Base-by-base conservation (phyloP, 1,140 invertebrate species). In the Battus philenor region DNA sequence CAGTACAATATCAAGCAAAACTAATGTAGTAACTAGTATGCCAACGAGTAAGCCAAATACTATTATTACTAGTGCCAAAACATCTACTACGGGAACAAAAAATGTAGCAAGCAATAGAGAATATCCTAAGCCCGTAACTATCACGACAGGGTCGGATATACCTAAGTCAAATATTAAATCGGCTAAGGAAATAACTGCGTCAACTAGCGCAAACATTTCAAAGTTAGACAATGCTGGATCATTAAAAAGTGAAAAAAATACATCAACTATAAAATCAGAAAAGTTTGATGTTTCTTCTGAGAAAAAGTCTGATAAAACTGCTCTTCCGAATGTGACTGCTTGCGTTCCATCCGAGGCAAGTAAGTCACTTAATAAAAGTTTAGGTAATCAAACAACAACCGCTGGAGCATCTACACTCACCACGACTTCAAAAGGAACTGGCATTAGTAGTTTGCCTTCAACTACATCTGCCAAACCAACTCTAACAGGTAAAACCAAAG, bases 401-500 rank as follows among this genome's bases (percentile, higher is more conserved):
- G 18, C 12, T 34, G 9, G 5, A 30, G 4, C 27, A 10, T 27
- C 12, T 16, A 41, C 16, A 27, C 8, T 17, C 7, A n/a, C 12
- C 4, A 41, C 22, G 8, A 11, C 12, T n/a, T 27, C 34, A 30
- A 31, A 12, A 6, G 6, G 12, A 13, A 22, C 43, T 17, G 18
- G 30, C 12, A 30, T 24, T 9, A 31, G 9, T 27, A 44, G 6
- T 44, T 38, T 30, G 24, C 16, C 20, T 7, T 38, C 50, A 31
- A 27, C 39, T 4, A 20, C 13, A 38, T 16, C 45, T 13, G 30
- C 31, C 8, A 31, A 44, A 36, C 24, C 29, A 9, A 11, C 32
- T 9, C 26, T 46, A 29, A 10, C 8, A 15, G 47, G 39, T 46
- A 60, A 51, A 36, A 34, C 59, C 49, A 56, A 57, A 44, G 50